Evolutionary conservation across 2,888 invertebrate species (phyloP), one percentile per base, ranked within the genome.

Genomic region (Catotricha subobsoleta): DNA sequence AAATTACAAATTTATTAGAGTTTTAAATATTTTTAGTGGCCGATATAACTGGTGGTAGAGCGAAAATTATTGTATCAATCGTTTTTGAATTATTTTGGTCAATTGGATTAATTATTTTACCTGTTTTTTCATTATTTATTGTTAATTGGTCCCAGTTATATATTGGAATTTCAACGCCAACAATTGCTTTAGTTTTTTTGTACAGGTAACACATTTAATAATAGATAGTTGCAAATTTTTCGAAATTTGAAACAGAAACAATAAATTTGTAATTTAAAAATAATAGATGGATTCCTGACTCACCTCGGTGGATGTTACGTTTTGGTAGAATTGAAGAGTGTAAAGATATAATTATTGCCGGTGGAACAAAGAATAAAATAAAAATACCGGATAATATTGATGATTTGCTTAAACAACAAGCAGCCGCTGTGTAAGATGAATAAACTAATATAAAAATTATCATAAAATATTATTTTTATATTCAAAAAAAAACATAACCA

Each of bases 31-130:
- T 40, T 50, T 12, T 44, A 66, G 66, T 65, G 54, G 52, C 55
- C 36, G 66, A 65, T 46, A 64, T 65, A 41, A 61, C 60, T 3
- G 59, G 59, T 15, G 65, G 64, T 25, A 61, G 56, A 13, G 57
- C 59, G 45, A 57, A 57, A 41, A 60, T 57, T 2, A 58, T 59
- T 28, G 56, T 60, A 2, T 53, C 55, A 10, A 59, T 61, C 2
- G 52, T 63, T 9, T 66, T 64, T 47, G 66, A 66, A 46, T 59
- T 60, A 41, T 64, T 66, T 48, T 66, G 66, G 66, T 65, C 10
- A 62, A 56, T 65, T 42, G 65, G 65, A 2, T 49, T 65, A 1
- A 57, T 65, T 21, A 48, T 64, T 3, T 47, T 65, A 33, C 62
- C 65, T 1, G 58, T 54, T 12, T 58, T 65, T 5, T 59, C 60